Evolutionary conservation across 1,140 invertebrate genomes (phyloP), one percentile per base, ranked within the genome.

Genomic region (Tetramorium parvispinum): DNA sequence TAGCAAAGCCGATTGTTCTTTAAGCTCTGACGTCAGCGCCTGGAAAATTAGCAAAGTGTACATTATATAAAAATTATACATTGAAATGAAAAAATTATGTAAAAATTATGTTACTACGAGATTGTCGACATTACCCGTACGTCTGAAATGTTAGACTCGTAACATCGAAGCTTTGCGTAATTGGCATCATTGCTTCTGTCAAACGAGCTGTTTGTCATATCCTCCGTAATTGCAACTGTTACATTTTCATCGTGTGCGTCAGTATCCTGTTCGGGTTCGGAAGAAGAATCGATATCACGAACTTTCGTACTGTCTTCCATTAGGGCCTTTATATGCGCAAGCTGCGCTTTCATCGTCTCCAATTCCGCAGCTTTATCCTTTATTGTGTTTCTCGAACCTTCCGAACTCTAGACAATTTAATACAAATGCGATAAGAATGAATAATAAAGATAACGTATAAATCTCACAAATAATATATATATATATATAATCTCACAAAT

Each of bases 331-430:
- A 95, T 88, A 79, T 94, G 93, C 6, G 90, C 92, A 37, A 95
- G 89, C 75, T 95, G 94, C 51, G 92, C 91, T 87, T 94, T 95
- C 85, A 95, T 87, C 3, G 90, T 90, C 59, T 95, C 94, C 7
- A 95, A 75, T 88, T 95, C 94, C 6, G 91, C 91, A 21, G 88
- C 88, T 89, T 95, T 95, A 27, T 95, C 94, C 24, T 85, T 81
- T 37, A 85, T 88, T n/a, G 83, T 79, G 51, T 89, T 91, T 75
- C 90, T 89, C 6, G 91, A 92, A 63, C 89, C 87, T 40, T 93
- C 93, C 0, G 92, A 94, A 73, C 91, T 93, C 93, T 94, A 63
- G 37, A 85, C 0, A 37, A 59, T 59, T 59, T 32, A 71, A 82
- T 27, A 49, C 1, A 59, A 71, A 43, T 73, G 11, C 0, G 11